These are phyloP conservation scores for Ispidina picta DNA, from an alignment of 2,797 vertebrate genomes.

Conservation along the genomic window DNA sequence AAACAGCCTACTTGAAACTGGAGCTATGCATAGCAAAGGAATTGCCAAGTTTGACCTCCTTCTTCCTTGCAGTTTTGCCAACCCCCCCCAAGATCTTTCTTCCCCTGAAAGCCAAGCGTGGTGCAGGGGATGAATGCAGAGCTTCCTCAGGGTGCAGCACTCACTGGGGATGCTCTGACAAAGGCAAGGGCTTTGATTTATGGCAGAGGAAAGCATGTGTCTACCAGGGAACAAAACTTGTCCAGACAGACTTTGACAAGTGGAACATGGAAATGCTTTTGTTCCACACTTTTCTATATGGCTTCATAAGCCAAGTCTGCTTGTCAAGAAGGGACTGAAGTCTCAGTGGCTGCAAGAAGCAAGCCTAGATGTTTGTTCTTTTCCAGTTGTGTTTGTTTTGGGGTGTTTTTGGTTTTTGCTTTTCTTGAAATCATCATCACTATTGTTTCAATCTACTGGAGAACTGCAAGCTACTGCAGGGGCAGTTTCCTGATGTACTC, in stretches of 20 bases:
- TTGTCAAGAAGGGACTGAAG: neutral
- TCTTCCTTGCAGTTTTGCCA: neutral
- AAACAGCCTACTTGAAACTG: conserved; percentile 35
- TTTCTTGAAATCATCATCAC: neutral
- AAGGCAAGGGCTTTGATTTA: conserved; percentile 7
- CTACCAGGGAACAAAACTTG: conserved; percentile 12
- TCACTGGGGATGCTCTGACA: neutral
- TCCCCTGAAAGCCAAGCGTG: conserved; percentile 7
- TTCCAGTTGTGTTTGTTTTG: too few relatives aligned
- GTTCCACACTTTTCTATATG: neutral
- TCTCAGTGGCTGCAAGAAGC: neutral
- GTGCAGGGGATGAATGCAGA: neutral
- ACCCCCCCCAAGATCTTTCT: neutral
- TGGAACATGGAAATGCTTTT: conserved; percentile 34
- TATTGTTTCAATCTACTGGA: neutral
- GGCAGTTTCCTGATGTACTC: conserved; percentile 55
- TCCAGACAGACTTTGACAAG: conserved; percentile 26
- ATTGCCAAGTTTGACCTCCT: conserved; percentile 15
- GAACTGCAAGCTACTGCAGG: conserved; percentile 61
- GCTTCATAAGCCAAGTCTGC: neutral
- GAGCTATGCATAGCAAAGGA: conserved; percentile 19
- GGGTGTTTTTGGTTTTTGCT: neutral
- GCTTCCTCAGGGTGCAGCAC: neutral
- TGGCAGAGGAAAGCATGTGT: conserved; percentile 10
- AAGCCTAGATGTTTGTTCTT: neutral